Percentiles rank a stretch among this genome's conserved stretches.
Evolutionary conservation across 2,888 invertebrate genomes (phyloP).

Genomic region (Clitarchus hookeri): DNA sequence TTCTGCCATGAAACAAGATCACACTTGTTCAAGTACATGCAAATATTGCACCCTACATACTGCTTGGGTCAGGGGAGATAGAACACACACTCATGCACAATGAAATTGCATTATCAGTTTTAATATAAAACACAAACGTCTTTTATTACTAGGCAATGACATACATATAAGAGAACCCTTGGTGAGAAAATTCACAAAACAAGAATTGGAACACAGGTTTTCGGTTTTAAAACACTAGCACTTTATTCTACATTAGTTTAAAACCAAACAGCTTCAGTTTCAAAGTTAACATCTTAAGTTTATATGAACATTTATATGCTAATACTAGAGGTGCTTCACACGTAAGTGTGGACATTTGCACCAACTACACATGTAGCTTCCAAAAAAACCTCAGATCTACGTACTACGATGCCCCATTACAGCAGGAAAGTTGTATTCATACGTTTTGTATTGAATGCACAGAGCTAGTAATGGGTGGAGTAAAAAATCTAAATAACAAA

Average conservation of each 20-base stretch:
- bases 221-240: background rate
- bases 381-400: no score
- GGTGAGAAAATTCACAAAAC: background rate
- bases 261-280: background rate
- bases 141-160: background rate
- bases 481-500: no score
- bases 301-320: background rate
- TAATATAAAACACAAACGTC: background rate
- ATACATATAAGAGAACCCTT: background rate
- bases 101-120: background rate
- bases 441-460: no score
- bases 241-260: slow-evolving; percentile 14
- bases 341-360: background rate
- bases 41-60: background rate
- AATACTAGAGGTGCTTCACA: background rate
- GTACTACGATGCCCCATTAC: no score
- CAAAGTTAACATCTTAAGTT: background rate
- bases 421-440: no score
- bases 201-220: background rate
- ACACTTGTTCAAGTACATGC: background rate
- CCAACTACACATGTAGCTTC: background rate
- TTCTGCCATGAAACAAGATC: slow-evolving; percentile 5
- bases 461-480: no score
- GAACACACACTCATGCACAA: background rate
- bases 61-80: background rate